Evolutionary conservation across 2,888 invertebrate genomes (phyloP), one percentile per base, ranked within the genome.

Genomic region (Drosophila picticornis): DNA sequence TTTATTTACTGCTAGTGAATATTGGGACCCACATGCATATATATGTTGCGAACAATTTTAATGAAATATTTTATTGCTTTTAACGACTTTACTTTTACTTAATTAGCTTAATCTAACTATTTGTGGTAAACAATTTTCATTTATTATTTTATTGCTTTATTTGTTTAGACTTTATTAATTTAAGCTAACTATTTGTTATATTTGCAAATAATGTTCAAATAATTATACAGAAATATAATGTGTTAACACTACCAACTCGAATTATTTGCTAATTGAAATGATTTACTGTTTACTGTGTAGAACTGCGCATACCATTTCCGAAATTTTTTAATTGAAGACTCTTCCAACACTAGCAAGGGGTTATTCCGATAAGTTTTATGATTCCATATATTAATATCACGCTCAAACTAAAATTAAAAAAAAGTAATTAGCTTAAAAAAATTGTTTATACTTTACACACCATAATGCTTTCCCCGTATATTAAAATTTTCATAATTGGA

Each of bases 341-440:
- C 98, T 64, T 97, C 96, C 74, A 95, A 95, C 0, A 97, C 96
- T 70, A 97, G 94, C 0, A 96, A 90, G 0, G 98, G 98, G 1
- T 95, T 95, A 40, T 94, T 94, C 0, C 95, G 94, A 91, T 95
- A 98, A 13, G 94, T 94, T 90, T 98, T 98, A 93, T 96, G 96
- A 92, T 98, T 98, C 98, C 98, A 98, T 6, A 98, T 95, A 74
- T 94, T 94, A 0, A 98, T 95, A 91, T 98, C 98, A 0, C 98
- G 94, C 91, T 97, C 96, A 84, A 98, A 96, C 97, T 97, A 93
- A 13, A 94, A 94, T 27, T 9, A 31, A n/a, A 36, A 50, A 36
- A 31, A 11, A 16, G n/a, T 5, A 22, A n/a, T 56, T 7, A 50
- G 4, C 10, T 34, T 34, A 36, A 25, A 7, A 19, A 25, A 7